phyloP scores from a whole-genome alignment of 1,140 invertebrate genomes.

The Euwallacea similis region DNA sequence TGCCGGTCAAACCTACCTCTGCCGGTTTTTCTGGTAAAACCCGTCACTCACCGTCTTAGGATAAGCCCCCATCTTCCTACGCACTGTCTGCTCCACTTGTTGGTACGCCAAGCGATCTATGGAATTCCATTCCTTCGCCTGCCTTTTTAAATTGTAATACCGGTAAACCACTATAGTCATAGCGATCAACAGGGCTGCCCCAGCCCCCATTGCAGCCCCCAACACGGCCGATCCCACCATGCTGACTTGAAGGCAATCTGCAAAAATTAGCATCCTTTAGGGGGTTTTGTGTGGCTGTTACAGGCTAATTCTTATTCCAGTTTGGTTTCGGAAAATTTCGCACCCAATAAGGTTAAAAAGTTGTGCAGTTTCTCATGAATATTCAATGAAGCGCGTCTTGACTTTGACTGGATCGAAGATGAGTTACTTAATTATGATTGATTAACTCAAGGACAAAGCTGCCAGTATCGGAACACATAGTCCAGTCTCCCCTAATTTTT shows the following conservation, averaged over 20 bases:
- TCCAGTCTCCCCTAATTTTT: no score
- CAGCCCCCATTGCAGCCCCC: conserved; percentile 66
- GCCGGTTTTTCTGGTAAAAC: no score
- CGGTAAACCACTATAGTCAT: conserved; percentile 68
- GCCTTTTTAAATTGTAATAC: conserved; percentile 61
- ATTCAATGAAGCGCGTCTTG: not conserved
- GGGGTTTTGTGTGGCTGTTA: not conserved
- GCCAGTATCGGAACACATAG: no score
- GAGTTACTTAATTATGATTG: not conserved
- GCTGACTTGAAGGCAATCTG: not conserved
- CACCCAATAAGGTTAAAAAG: not conserved
- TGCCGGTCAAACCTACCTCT: not conserved
- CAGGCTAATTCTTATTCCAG: not conserved
- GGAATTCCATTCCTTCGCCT: conserved; percentile 61
- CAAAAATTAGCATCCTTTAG: not conserved
- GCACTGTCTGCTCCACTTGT: conserved; percentile 31
- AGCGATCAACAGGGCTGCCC: conserved; percentile 63
- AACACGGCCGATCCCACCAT: conserved; percentile 65
- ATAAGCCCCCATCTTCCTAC: conserved; percentile 43
- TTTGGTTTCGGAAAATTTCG: not conserved
- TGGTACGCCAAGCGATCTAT: conserved; percentile 57
- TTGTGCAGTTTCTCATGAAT: not conserved
- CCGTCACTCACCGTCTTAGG: conserved; percentile 43
- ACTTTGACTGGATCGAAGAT: not conserved
- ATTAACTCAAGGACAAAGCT: no score